A percentile compares a stretch with the other conserved stretches of the same genome.
phyloP scores from a whole-genome alignment of 2,888 invertebrate species.

The Bugula neritina region DNA sequence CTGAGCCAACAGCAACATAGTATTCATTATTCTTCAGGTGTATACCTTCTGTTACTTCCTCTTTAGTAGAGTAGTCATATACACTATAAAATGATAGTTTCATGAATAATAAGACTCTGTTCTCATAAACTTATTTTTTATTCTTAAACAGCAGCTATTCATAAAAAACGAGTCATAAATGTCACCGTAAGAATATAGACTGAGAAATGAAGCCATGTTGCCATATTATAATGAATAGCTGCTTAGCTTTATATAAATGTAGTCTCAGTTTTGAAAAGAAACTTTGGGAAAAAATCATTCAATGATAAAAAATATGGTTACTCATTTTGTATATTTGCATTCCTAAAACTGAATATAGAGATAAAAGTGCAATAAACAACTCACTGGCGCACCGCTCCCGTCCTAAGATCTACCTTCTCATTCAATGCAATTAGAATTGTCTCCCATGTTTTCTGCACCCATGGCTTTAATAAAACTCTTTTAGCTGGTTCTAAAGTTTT shows the following conservation, averaged over 20 bases:
- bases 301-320: too few relatives aligned
- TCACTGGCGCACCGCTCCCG: slow-evolving; percentile 23
- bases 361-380: too few relatives aligned
- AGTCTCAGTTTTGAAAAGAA: too few relatives aligned
- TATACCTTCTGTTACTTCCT: slow-evolving; percentile 21
- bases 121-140: background rate
- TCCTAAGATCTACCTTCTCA: slow-evolving; percentile 25
- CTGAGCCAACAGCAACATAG: slow-evolving; percentile 25
- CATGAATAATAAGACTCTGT: background rate
- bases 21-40: slow-evolving; percentile 24
- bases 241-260: too few relatives aligned
- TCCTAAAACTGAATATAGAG: too few relatives aligned
- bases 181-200: too few relatives aligned
- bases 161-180: too few relatives aligned
- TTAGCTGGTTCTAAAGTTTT: background rate
- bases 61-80: background rate
- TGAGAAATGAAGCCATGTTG: too few relatives aligned
- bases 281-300: too few relatives aligned
- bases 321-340: too few relatives aligned
- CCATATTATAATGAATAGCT: too few relatives aligned
- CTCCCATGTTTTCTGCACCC: slow-evolving; percentile 23
- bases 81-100: background rate
- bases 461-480: slow-evolving; percentile 22
- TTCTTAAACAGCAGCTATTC: background rate
- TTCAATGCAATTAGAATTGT: slow-evolving; percentile 13